Base-by-base conservation (phyloP, 2,888 invertebrate species). In the Dynastes hyllus region DNA sequence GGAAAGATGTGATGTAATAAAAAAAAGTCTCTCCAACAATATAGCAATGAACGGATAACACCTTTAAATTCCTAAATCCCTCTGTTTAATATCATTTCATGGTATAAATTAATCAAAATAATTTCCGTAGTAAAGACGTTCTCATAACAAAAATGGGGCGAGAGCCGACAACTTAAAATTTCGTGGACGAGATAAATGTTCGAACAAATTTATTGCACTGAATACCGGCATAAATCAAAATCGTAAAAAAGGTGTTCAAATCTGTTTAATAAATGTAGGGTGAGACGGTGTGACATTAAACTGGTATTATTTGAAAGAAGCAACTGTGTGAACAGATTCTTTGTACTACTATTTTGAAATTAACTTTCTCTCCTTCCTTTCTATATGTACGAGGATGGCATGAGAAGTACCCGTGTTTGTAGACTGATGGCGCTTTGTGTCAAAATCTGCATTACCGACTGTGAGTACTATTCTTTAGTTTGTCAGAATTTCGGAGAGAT, bases 161-260 rank as follows among this genome's bases (percentile, higher is more conserved):
- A 27, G 29, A 69, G 22, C 69, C 69, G 29, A 69, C 29, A 69
- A 69, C 69, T 69, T 69, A 69, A 40, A 69, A 69, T 29, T 51
- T 29, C 29, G 29, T 27, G 27, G 69, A 69, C 69, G 27, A 69
- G 69, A 69, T 69, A 69, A 69, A 69, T 29, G 69, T 51, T 69
- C 69, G 37, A 27, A 22, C 51, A 51, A 29, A 69, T 69, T 69
- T 69, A 69, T 69, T 69, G 29, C 69, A 16, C 16, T 69, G 50
- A 29, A 69, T 51, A n/a, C 69, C 50, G 27, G 27, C 69, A 13
- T 69, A 69, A 69, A 69, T 69, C 69, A 69, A 51, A 69, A 51
- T 69, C 22, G 3, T 69, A 69, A 69, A 69, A 27, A 69, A 2
- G 27, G 29, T 69, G 69, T 51, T 51, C 27, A 69, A 51, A 69